These are phyloP conservation scores for Microcebus griseorufus DNA, from an alignment of 2,113 vertebrate genomes.

Conservation along the genomic window DNA sequence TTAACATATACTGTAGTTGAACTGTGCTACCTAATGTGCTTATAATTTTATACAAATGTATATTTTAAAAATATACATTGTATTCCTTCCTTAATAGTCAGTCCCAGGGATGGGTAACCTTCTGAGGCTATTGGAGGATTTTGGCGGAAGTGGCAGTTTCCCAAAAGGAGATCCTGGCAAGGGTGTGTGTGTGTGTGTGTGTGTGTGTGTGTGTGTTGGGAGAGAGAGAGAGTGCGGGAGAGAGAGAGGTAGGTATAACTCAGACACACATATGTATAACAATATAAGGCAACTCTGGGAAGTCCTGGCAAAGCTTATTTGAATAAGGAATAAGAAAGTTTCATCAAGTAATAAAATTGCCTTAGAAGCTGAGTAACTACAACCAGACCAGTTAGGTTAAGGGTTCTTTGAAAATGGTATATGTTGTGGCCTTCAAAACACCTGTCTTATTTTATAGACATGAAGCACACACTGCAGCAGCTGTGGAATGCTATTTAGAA, in stretches of 20 bases:
- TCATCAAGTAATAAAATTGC: neutral
- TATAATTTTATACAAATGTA: neutral
- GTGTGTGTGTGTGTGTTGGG: no score
- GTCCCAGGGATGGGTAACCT: neutral
- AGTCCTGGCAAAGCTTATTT: neutral
- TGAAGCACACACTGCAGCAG: neutral
- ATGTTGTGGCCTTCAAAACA: neutral
- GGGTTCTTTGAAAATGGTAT: neutral
- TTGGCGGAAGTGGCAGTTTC: neutral
- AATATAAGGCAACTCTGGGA: no score
- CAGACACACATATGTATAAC: no score
- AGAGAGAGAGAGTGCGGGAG: no score
- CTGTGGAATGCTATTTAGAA: neutral
- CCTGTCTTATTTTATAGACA: neutral
- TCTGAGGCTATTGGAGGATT: neutral
- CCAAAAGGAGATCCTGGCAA: neutral
- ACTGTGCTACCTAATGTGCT: neutral
- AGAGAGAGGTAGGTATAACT: neutral
- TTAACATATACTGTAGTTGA: neutral
- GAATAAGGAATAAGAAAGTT: neutral
- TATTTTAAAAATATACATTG: neutral
- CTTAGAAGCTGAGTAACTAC: neutral
- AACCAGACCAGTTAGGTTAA: neutral
- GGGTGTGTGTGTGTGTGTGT: neutral
- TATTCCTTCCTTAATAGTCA: neutral